These are phyloP conservation scores for Pteruthius melanotis DNA, from an alignment of 2,113 vertebrate genomes.

Conservation along the genomic window DNA sequence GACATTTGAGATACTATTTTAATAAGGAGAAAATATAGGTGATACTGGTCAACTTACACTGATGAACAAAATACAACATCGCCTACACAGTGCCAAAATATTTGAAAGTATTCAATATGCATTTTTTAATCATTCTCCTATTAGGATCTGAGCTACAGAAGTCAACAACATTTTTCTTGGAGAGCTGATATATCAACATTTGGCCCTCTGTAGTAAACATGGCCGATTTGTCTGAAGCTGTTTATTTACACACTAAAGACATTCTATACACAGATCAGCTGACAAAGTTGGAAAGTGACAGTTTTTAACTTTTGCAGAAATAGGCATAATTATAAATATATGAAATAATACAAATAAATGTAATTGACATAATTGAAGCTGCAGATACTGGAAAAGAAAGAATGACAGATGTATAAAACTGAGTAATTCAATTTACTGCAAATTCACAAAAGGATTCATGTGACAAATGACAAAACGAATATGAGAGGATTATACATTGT, in stretches of 20 bases:
- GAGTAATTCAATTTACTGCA: not conserved
- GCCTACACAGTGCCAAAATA: not conserved
- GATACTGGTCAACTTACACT: not conserved
- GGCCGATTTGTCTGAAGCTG: not conserved
- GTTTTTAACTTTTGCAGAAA: not conserved
- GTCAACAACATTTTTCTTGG: not conserved
- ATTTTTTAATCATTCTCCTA: not conserved
- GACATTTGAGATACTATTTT: not conserved
- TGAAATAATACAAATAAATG: not conserved
- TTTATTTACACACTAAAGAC: not conserved
- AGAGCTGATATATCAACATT: not conserved
- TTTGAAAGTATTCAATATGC: not conserved
- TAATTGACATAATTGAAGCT: not conserved
- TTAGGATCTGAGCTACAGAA: not conserved
- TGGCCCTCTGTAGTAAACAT: not conserved
- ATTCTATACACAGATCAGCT: not conserved
- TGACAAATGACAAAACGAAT: slow-evolving; percentile 23
- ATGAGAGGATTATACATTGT: slow-evolving; percentile 5
- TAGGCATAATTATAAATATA: not conserved
- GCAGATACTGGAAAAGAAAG: not conserved
- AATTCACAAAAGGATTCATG: slow-evolving; percentile 20
- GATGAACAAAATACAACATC: not conserved
- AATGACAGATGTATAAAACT: not conserved
- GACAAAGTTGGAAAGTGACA: not conserved
- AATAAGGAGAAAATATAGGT: not conserved